These are phyloP conservation scores for Paramisgurnus dabryanus DNA, from an alignment of 2,113 vertebrate genomes.

Conservation along the genomic window DNA sequence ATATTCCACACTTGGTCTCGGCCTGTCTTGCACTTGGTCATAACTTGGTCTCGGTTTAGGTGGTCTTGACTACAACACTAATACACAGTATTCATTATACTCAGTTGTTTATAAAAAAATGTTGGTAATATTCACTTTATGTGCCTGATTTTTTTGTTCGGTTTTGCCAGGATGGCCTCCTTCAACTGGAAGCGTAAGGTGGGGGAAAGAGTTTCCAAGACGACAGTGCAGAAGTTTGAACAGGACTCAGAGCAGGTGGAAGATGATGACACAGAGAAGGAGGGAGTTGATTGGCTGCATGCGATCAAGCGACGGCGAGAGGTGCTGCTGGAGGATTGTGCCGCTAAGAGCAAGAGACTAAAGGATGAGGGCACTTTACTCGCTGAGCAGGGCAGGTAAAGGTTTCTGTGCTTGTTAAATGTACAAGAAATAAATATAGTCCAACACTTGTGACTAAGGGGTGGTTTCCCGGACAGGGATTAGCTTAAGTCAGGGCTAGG, in stretches of 20 bases:
- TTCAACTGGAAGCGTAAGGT: constrained; percentile 96
- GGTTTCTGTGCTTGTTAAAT: not conserved
- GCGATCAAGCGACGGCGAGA: constrained; percentile 82
- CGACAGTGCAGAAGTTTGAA: constrained; percentile 86
- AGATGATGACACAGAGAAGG: constrained; percentile 58
- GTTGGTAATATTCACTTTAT: too few relatives aligned
- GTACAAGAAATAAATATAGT: too few relatives aligned
- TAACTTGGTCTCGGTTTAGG: too few relatives aligned
- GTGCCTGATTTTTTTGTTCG: not conserved
- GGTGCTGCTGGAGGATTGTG: constrained; percentile 80
- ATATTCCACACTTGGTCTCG: too few relatives aligned
- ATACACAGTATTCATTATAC: too few relatives aligned
- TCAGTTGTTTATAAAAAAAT: too few relatives aligned
- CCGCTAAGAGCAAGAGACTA: constrained; percentile 79
- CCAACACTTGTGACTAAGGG: not conserved
- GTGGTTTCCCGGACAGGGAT: too few relatives aligned
- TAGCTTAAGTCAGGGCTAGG: too few relatives aligned
- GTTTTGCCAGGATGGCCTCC: constrained; percentile 82
- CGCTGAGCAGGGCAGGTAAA: constrained; percentile 87
- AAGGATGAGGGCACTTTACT: constrained; percentile 86
- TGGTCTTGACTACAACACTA: too few relatives aligned
- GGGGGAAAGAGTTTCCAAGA: constrained; percentile 91
- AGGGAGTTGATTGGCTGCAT: constrained; percentile 80
- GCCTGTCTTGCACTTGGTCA: too few relatives aligned
- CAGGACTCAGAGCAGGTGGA: constrained; percentile 77